Conservation (phyloP, 2,888 invertebrate genomes). For the Sarcophaga subvicina region DNA sequence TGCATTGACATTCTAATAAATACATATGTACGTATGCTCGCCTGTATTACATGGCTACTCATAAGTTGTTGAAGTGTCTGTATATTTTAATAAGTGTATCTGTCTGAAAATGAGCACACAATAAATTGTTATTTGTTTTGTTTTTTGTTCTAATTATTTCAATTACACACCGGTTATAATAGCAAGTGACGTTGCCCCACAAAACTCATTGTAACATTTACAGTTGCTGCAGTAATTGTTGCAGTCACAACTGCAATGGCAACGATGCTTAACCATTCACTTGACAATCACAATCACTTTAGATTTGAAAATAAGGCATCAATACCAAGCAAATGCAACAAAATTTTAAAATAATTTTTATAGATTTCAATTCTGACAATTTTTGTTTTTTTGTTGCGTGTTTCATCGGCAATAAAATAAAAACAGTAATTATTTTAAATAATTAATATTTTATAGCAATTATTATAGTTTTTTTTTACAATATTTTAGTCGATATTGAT, state of each 20-base stretch:
- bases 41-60: constrained; percentile 2
- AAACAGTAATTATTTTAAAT: not conserved
- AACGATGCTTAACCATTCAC: constrained; percentile 19
- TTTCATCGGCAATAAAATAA: not conserved
- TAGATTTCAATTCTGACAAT: constrained; percentile 27
- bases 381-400: constrained; percentile 3
- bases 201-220: constrained; percentile 22
- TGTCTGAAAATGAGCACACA: not conserved
- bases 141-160: constrained; percentile 9
- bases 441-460: constrained; percentile 3
- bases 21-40: not conserved
- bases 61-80: not conserved
- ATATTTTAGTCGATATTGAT: too few relatives aligned
- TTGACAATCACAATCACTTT: not conserved
- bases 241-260: not conserved
- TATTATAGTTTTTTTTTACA: not conserved
- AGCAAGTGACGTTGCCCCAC: constrained; percentile 16
- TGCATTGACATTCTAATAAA: constrained; percentile 26
- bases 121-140: too few relatives aligned
- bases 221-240: not conserved
- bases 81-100: not conserved
- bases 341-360: constrained; percentile 13
- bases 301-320: not conserved
- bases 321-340: not conserved
- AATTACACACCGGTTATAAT: constrained; percentile 15